Percentiles rank a stretch among this genome's conserved stretches.
phyloP scores from a whole-genome alignment of 2,888 invertebrate species.

The Ectemnius cavifrons region DNA sequence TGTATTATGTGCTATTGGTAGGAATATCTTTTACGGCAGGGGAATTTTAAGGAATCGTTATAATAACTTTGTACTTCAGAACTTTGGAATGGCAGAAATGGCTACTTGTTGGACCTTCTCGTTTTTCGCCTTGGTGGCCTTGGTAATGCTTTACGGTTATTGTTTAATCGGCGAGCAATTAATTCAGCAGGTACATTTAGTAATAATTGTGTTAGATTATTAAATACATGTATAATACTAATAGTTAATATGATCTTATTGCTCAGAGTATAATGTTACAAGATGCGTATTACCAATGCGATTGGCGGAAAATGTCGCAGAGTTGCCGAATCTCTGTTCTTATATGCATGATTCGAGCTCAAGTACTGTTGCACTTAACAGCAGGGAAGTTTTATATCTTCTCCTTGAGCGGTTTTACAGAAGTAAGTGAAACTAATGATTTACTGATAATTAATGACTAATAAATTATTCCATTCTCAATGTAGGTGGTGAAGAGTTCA shows the following conservation, averaged over 20 bases:
- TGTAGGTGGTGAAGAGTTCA: slow-evolving; percentile 9
- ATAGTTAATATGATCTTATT: not conserved
- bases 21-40: not conserved
- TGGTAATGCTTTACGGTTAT: slow-evolving; percentile 53
- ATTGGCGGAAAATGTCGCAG: slow-evolving; percentile 80
- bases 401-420: slow-evolving; percentile 79
- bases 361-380: slow-evolving; percentile 78
- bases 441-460: not conserved
- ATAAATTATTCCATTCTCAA: not conserved
- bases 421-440: slow-evolving; percentile 72
- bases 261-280: slow-evolving; percentile 77
- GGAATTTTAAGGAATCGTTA: slow-evolving; percentile 18
- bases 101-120: slow-evolving; percentile 32
- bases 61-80: not conserved
- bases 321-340: slow-evolving; percentile 77
- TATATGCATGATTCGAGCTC: slow-evolving; percentile 80
- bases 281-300: slow-evolving; percentile 79
- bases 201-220: not conserved
- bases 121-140: slow-evolving; percentile 37
- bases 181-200: slow-evolving; percentile 47
- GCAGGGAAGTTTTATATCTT: slow-evolving; percentile 80
- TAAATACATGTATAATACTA: not conserved
- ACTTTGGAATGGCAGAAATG: slow-evolving; percentile 18
- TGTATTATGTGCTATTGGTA: slow-evolving; percentile 56
- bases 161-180: slow-evolving; percentile 60